Base-by-base conservation (phyloP, 2,888 invertebrate genomes). In the Troides aeacus region DNA sequence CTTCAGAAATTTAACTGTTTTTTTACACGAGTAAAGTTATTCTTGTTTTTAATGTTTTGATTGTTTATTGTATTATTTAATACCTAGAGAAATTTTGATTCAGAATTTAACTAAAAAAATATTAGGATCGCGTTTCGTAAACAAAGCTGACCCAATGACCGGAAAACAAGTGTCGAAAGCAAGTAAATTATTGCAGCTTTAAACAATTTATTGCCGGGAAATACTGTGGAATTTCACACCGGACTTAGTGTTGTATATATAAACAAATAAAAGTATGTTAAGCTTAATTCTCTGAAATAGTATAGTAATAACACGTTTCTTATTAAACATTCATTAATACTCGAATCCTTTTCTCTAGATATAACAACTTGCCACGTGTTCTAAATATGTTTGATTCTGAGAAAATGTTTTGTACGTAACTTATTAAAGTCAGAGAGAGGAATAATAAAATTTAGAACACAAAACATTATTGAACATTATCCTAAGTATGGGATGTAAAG, bases 101-200 rank as follows among this genome's bases (percentile, higher is more conserved):
- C 0, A 12, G 15, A 15, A 17, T 15, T 15, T 50, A 15, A 50
- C 5, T 2, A 15, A 50, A 50, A 50, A 50, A 50, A 50, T 18
- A 50, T 50, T 50, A 50, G 50, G 17, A 62, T 57, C 18, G 42
- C 21, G 57, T 67, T 67, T 67, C 15, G 62, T 62, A 61, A 67
- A 67, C 67, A 67, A 67, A 67, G 67, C 62, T 57, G 67, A 57
- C 62, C 67, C 67, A 42, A 62, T 67, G 62, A 67, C 67, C 67
- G 67, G 62, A 67, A 67, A 62, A 42, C 50, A 42, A 36, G 56
- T 62, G 67, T 67, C 67, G 67, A 67, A 67, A 62, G 62, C 57
- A 53, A 67, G 67, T 67, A 67, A 67, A 67, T 67, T 62, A 67
- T 67, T 67, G 67, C 67, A 67, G 62, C 67, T 66, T 39, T 42